A percentile compares a stretch with the other conserved stretches of the same genome.
Evolutionary conservation across 2,113 vertebrate species (phyloP).

Genomic region (Ailuropoda melanoleuca): DNA sequence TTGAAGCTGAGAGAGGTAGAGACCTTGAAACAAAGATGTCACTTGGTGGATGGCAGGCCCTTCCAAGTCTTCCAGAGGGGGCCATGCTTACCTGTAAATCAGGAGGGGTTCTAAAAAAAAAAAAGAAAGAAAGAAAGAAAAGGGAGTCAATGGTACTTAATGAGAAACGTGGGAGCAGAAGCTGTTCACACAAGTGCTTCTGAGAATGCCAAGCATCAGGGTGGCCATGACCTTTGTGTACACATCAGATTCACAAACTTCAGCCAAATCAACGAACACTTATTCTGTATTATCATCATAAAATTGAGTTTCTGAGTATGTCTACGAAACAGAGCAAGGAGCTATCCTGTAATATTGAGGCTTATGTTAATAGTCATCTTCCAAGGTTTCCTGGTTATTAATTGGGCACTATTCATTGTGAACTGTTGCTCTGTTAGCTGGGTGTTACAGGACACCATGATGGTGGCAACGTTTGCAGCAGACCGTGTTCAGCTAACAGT

Average conservation of each 20-base stretch:
- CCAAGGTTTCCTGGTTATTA: neutral
- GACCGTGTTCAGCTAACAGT: neutral
- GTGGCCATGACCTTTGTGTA: neutral
- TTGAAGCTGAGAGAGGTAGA: neutral
- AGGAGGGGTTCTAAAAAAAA: neutral
- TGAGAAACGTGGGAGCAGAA: neutral
- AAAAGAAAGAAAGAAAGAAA: neutral
- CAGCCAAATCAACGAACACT: neutral
- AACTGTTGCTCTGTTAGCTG: neutral
- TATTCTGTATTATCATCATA: neutral
- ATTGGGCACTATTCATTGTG: neutral
- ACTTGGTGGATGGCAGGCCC: neutral
- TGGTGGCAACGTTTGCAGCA: too few species aligned
- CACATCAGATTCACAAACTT: neutral
- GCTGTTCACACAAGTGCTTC: neutral
- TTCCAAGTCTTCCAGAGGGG: neutral
- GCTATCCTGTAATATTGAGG: neutral
- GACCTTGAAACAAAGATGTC: neutral
- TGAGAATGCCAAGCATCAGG: neutral
- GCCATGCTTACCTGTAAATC: neutral
- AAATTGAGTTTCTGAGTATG: neutral
- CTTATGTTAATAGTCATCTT: neutral
- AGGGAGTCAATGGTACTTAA: neutral
- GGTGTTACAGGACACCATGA: accelerated
- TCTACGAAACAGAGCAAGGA: neutral